Conservation (phyloP, 1,140 invertebrate species). For the Pentalonia nigronervosa region DNA sequence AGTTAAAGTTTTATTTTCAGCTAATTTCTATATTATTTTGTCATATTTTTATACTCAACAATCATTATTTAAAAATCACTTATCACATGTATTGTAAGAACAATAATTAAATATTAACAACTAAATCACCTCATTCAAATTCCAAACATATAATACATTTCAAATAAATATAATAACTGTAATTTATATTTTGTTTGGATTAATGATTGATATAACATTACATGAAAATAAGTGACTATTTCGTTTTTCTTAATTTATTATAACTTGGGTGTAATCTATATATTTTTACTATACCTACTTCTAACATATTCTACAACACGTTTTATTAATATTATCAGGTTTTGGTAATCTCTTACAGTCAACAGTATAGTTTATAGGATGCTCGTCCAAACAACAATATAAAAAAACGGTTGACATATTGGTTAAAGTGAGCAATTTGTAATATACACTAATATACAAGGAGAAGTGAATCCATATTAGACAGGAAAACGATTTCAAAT, state of each 20-base stretch:
- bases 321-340: background rate
- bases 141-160: background rate
- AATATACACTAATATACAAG: background rate
- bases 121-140: too few species aligned
- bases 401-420: background rate
- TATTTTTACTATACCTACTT: background rate
- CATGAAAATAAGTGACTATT: background rate
- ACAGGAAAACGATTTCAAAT: constrained; percentile 7
- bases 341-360: background rate
- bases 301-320: background rate
- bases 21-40: too few species aligned
- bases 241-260: background rate
- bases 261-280: background rate
- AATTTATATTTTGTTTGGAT: background rate
- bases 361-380: background rate
- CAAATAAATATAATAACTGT: background rate
- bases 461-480: background rate
- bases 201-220: background rate
- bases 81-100: background rate
- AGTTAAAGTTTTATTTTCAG: too few species aligned
- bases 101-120: background rate
- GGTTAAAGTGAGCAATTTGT: background rate
- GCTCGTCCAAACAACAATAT: background rate
- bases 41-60: too few species aligned
- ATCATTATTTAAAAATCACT: too few species aligned